phyloP scores from a whole-genome alignment of 2,888 invertebrate genomes.

The Bombyx huttoni region DNA sequence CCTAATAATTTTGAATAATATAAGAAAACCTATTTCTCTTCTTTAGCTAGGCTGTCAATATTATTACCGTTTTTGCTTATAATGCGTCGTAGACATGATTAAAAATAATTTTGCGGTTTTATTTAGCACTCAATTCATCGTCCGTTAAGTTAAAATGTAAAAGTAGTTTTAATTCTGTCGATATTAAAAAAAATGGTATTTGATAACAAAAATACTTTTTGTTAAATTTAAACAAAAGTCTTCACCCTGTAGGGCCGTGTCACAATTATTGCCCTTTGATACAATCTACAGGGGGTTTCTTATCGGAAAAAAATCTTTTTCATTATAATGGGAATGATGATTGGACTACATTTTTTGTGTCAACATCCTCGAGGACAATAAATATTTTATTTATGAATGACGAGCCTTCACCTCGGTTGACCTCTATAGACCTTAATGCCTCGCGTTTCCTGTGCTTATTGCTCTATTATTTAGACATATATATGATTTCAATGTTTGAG shows the following conservation, averaged over 20 bases:
- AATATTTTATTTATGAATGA: background rate
- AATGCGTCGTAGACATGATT: too few relatives aligned
- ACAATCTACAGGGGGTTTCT: background rate
- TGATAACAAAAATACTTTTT: background rate
- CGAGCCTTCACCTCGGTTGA: background rate
- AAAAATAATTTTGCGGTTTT: too few relatives aligned
- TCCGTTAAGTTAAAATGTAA: too few relatives aligned
- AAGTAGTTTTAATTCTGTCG: too few relatives aligned
- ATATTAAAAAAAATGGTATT: background rate
- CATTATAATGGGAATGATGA: background rate
- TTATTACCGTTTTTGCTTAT: too few relatives aligned
- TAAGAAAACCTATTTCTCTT: too few relatives aligned
- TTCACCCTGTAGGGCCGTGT: background rate
- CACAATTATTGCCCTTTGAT: background rate
- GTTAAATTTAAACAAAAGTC: background rate
- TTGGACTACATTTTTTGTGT: background rate
- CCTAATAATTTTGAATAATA: too few relatives aligned
- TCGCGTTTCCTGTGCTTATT: background rate
- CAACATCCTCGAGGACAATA: background rate
- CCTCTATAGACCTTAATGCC: background rate
- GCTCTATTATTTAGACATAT: background rate
- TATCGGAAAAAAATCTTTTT: background rate
- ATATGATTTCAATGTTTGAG: background rate
- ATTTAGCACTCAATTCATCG: too few relatives aligned
- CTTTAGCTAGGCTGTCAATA: too few relatives aligned